Conservation (phyloP, 2,113 vertebrate species). For the Mirounga angustirostris region DNA sequence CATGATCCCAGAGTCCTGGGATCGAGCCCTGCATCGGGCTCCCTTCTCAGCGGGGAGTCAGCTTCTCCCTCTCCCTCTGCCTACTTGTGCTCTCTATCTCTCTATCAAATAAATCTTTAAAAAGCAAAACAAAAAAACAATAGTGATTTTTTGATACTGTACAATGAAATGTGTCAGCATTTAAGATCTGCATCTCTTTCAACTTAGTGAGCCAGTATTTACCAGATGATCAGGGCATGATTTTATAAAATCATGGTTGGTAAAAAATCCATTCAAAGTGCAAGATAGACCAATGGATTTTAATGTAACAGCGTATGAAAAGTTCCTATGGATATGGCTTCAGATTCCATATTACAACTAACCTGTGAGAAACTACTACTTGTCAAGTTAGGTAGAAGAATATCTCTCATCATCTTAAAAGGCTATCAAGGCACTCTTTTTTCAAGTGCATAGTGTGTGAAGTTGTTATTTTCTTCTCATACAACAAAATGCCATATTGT, state of each 20-base stretch:
- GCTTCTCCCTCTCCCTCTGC: too few relatives aligned
- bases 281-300: background rate
- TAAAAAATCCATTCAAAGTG: constrained; percentile 35
- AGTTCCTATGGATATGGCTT: background rate
- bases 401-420: background rate
- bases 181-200: background rate
- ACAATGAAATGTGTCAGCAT: background rate
- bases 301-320: constrained; percentile 11
- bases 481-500: background rate
- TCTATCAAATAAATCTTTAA: too few relatives aligned
- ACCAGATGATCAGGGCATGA: background rate
- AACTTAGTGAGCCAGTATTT: background rate
- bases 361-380: background rate
- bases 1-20: too few relatives aligned
- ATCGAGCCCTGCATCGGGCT: too few relatives aligned
- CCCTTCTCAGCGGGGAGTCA: too few relatives aligned
- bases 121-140: background rate
- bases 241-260: constrained; percentile 20
- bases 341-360: background rate
- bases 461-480: background rate
- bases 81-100: too few relatives aligned
- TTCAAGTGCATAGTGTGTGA: background rate
- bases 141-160: constrained; percentile 1
- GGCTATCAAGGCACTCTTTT: background rate
- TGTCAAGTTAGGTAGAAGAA: background rate